phyloP scores from a whole-genome alignment of 2,888 invertebrate species.

The Globia sparganii region DNA sequence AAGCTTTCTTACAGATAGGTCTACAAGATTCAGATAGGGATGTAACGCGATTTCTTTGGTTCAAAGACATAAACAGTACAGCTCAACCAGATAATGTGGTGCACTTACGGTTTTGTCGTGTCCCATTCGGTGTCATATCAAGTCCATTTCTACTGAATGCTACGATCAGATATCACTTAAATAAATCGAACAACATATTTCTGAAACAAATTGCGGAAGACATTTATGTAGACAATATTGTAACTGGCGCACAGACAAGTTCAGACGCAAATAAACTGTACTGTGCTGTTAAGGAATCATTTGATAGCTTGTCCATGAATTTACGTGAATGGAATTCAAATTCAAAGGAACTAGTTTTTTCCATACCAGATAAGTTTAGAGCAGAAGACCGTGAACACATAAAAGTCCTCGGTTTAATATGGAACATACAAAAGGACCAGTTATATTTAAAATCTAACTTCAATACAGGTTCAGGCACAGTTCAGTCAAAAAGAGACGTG shows the following conservation, averaged over 20 bases:
- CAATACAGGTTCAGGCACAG: not conserved
- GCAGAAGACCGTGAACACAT: conserved; percentile 1
- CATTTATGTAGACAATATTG: not conserved
- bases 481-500: not conserved
- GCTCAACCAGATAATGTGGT: too few species aligned
- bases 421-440: not conserved
- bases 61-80: too few species aligned
- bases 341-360: not conserved
- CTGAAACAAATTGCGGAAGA: not conserved
- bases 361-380: conserved; percentile 2
- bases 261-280: conserved; percentile 3
- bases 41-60: too few species aligned
- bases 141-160: not conserved
- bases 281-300: not conserved
- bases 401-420: conserved; percentile 3
- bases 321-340: not conserved
- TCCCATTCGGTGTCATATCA: conserved; percentile 6
- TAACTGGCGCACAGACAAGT: not conserved
- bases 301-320: not conserved
- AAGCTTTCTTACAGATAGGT: too few species aligned
- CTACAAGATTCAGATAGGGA: too few species aligned
- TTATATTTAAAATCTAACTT: not conserved
- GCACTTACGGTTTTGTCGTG: too few species aligned
- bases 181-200: too few species aligned
- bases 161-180: too few species aligned